phyloP scores from a whole-genome alignment of 2,113 vertebrate species.

The Eidolon helvum region DNA sequence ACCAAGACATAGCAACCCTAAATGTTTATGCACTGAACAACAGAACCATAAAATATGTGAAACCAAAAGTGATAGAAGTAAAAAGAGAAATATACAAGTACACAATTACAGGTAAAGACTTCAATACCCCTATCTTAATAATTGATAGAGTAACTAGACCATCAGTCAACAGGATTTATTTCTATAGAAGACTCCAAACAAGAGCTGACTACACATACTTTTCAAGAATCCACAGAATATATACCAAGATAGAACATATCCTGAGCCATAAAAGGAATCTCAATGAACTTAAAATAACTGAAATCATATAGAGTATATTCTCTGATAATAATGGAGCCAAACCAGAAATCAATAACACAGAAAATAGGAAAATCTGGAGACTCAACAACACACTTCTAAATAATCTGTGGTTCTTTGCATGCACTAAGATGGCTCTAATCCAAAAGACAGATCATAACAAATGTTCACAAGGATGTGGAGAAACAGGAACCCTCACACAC shows the following conservation, averaged over 20 bases:
- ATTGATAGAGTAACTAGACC: background rate
- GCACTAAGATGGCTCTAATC: background rate
- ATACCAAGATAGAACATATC: background rate
- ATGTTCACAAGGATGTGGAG: background rate
- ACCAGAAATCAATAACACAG: background rate
- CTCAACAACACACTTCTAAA: background rate
- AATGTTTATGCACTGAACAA: background rate
- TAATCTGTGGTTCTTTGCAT: background rate
- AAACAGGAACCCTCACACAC: background rate
- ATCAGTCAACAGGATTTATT: background rate
- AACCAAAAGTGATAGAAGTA: background rate
- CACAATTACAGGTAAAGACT: background rate
- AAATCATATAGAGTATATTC: background rate
- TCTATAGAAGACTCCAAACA: background rate
- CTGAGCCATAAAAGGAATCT: background rate
- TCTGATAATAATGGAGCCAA: background rate
- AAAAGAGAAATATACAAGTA: background rate
- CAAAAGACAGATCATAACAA: background rate
- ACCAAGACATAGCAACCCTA: background rate
- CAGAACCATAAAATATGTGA: background rate
- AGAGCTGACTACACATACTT: background rate
- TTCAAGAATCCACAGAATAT: background rate
- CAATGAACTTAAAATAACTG: background rate
- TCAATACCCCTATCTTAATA: background rate
- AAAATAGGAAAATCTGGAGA: background rate